phyloP scores from a whole-genome alignment of 2,888 invertebrate species.

The Paralinhomoeus sp. region DNA sequence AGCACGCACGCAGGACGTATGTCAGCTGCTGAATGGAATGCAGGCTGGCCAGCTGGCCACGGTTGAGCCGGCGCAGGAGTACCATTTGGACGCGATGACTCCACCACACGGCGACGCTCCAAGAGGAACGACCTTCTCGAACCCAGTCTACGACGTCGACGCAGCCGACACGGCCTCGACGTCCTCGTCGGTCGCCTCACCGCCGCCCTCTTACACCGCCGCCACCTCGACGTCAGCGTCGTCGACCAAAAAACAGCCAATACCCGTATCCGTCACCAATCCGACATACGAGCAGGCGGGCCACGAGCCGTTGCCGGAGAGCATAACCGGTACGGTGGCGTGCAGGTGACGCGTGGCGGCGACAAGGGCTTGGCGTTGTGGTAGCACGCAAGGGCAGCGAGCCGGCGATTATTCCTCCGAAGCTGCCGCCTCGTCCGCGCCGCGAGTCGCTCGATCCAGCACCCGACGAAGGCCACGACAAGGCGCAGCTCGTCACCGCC shows the following conservation, averaged over 20 bases:
- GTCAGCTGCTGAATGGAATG: too few species aligned
- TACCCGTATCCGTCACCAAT: not conserved
- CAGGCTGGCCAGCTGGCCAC: too few species aligned
- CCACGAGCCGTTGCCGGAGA: too few species aligned
- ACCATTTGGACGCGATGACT: conserved; percentile 36
- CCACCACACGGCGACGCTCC: conserved; percentile 23
- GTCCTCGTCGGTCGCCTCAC: conserved; percentile 6
- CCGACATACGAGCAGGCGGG: not conserved
- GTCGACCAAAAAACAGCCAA: not conserved
- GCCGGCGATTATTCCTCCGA: too few species aligned
- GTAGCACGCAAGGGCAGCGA: too few species aligned
- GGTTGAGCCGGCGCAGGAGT: conserved; percentile 13
- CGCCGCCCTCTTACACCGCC: not conserved
- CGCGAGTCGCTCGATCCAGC: conserved; percentile 30
- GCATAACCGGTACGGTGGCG: too few species aligned
- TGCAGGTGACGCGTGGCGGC: too few species aligned
- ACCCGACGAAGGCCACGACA: conserved; percentile 71
- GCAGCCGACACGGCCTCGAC: conserved; percentile 13
- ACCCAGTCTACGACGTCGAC: conserved; percentile 74
- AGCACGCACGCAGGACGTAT: too few species aligned
- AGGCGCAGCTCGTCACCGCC: conserved; percentile 60
- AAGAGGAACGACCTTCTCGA: conserved; percentile 59
- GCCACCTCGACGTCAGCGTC: not conserved
- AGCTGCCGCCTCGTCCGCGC: conserved; percentile 5
- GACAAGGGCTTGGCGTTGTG: too few species aligned